phyloP scores from a whole-genome alignment of 2,113 vertebrate species.

The Panurus biarmicus region DNA sequence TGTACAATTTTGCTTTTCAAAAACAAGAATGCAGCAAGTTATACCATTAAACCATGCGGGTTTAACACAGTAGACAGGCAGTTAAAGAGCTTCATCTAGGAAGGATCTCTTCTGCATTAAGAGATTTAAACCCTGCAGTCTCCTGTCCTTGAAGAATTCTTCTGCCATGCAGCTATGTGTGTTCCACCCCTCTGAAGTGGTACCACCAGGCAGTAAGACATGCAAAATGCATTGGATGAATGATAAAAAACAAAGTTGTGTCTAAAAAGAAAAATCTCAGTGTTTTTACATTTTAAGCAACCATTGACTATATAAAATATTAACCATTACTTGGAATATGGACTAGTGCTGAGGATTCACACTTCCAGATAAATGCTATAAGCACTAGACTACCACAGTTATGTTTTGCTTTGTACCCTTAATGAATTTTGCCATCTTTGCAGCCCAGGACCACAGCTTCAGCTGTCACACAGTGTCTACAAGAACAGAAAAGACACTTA shows the following conservation, averaged over 20 bases:
- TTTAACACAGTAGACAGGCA: background rate
- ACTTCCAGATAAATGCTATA: background rate
- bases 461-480: background rate
- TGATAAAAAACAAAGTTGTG: background rate
- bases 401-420: background rate
- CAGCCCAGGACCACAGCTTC: background rate
- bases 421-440: background rate
- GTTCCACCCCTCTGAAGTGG: background rate
- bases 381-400: background rate
- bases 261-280: background rate
- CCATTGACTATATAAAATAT: background rate
- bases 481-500: background rate
- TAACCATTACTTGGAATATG: background rate
- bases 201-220: background rate
- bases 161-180: background rate
- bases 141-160: background rate
- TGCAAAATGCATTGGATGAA: background rate
- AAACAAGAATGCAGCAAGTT: background rate
- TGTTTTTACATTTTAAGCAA: background rate
- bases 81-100: background rate
- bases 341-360: background rate
- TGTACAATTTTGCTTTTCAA: background rate
- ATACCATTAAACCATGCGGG: too few relatives aligned
- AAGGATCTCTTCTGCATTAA: background rate
- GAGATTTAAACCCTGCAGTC: background rate